These are phyloP conservation scores for Microhierax caerulescens DNA, from an alignment of 2,797 vertebrate species.

Conservation along the genomic window DNA sequence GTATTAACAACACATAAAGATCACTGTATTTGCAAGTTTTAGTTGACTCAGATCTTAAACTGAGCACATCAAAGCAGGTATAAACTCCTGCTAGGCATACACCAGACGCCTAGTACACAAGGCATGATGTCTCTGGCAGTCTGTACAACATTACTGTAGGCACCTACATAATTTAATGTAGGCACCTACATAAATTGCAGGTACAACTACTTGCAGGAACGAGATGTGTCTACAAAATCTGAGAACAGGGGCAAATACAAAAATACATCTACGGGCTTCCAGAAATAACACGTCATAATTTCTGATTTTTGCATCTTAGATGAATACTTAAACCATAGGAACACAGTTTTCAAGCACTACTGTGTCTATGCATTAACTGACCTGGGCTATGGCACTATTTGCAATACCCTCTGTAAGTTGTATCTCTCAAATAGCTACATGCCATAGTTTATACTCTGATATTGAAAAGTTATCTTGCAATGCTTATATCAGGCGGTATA, in stretches of 20 bases:
- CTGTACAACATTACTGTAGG: background rate
- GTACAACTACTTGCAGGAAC: background rate
- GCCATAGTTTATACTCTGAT: background rate
- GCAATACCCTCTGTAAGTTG: background rate
- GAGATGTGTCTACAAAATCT: background rate
- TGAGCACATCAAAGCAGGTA: background rate
- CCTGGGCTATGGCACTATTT: background rate
- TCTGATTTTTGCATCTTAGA: background rate
- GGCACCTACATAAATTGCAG: background rate
- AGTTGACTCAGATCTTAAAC: background rate
- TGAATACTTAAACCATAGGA: background rate
- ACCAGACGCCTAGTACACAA: background rate
- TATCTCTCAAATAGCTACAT: background rate
- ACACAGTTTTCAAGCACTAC: background rate
- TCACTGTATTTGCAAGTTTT: background rate
- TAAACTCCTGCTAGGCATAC: background rate
- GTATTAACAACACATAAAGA: background rate
- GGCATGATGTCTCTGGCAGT: background rate
- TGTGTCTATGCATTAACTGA: background rate
- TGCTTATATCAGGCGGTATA: background rate
- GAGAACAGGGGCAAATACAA: background rate
- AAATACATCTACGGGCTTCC: background rate
- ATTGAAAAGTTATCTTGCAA: background rate
- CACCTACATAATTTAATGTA: background rate
- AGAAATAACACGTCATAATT: background rate